Evolutionary conservation across 2,888 invertebrate genomes (phyloP), one percentile per base, ranked within the genome.

Genomic region (Anorthoa munda): DNA sequence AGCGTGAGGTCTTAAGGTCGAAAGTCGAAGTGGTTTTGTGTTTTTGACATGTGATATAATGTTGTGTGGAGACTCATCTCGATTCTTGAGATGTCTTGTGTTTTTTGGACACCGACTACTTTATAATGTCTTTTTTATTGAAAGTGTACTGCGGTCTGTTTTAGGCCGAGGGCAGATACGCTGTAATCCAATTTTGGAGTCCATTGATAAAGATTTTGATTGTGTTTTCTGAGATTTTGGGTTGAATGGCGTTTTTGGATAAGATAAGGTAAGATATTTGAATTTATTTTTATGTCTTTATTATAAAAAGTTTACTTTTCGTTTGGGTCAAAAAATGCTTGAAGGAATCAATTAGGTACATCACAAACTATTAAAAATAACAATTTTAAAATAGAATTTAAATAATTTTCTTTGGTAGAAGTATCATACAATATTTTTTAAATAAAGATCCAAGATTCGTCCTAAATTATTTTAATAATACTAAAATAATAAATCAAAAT

Each of bases 91-190:
- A 89, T 83, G 85, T 90, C 89, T 88, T 89, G 90, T 92, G 84
- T 86, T 86, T 92, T 93, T 92, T 91, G 82, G 86, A 86, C 85
- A 83, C 86, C 86, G 90, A 93, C 94, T 93, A 93, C 93, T 92
- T 89, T 88, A 90, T 93, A 92, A 93, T 93, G 91, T 92, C 88
- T 94, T 94, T 94, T 93, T 94, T 94, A 91, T 93, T 91, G 82
- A 88, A 90, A 90, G 82, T 87, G 84, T 89, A 90, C 88, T 84
- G 85, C 81, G 82, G 81, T 82, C 80, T 84, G 86, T 85, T 86
- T 87, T 86, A 81, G 86, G 79, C 85, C 68, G 79, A 82, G 86
- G 86, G 70, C 75, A 75, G 73, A 79, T 80, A 81, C 76, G 78
- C 50, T 71, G 85, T 88, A 86, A 88, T 89, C 83, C 83, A 83